Base-by-base conservation (phyloP, 2,797 vertebrate genomes). In the Pseudochaenichthys georgianus region DNA sequence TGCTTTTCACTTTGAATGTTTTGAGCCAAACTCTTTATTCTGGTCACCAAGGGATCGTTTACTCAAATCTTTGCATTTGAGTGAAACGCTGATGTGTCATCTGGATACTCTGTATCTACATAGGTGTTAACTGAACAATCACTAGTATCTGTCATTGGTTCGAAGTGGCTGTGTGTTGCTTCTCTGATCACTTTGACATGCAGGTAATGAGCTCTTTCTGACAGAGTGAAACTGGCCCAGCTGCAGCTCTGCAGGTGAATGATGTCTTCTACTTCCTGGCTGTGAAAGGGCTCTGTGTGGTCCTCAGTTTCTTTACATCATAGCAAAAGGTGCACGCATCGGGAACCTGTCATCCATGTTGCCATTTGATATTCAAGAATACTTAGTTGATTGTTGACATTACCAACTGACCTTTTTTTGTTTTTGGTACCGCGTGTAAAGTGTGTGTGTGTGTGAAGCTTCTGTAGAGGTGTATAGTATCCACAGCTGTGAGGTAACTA, bases 241-340 rank as follows among this genome's bases (percentile, higher is more conserved):
- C 89, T 90, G 85, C 77, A 46, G 74, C 76, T 50, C 69, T 7
- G 81, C 92, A 93, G 89, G 90, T 92, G 93, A 94, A 83, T 67
- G 74, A 81, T 85, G 88, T 91, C 88, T 75, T 55, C 80, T 61
- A 77, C 88, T 91, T 91, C 90, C 87, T 88, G 87, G 66, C 84
- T 54, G 77, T 93, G 89, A 94, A 93, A 90, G 90, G 87, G 85
- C 83, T 76, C 90, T 93, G 92, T 94, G 92, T 94, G 92, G 91
- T 90, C 91, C 78, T 38, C 1, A 13, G 90, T 93, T 93, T 94
- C 92, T 92, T 89, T 89, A 94, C 92, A 92, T 93, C 92, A 92
- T 51, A 70, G 66, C 64, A 83, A 82, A 89, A 91, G 74, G 84
- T 87, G 86, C 70, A 6, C 84, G 23, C 77, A 86, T 80, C 64